phyloP scores from a whole-genome alignment of 2,797 vertebrate genomes.

The Tadarida brasiliensis region DNA sequence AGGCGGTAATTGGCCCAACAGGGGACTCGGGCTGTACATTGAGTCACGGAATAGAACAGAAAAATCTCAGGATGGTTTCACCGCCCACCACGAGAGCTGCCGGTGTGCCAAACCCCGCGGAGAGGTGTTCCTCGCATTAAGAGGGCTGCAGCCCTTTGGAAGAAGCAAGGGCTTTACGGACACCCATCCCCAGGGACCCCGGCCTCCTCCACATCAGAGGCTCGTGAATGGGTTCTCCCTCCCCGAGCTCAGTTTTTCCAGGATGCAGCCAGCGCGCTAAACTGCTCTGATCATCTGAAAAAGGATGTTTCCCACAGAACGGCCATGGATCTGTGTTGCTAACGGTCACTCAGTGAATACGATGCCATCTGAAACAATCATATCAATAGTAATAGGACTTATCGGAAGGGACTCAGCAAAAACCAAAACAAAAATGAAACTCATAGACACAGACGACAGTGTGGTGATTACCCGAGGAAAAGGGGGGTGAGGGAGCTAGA shows the following conservation, averaged over 20 bases:
- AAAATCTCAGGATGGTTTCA: constrained; percentile 26
- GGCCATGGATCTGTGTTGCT: neutral
- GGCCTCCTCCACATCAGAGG: constrained; percentile 61
- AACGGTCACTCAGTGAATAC: neutral
- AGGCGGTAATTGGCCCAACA: constrained; percentile 75
- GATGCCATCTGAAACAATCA: neutral
- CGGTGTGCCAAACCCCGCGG: neutral
- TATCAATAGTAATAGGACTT: neutral
- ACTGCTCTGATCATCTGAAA: constrained; percentile 1
- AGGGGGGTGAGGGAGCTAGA: neutral
- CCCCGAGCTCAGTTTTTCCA: constrained; percentile 32
- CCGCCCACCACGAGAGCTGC: constrained; percentile 15
- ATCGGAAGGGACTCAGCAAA: neutral
- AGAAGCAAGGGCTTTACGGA: neutral
- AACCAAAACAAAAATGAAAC: neutral
- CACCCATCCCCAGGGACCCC: neutral
- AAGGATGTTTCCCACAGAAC: neutral
- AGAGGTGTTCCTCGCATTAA: neutral
- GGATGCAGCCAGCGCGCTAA: neutral
- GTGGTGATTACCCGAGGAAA: neutral
- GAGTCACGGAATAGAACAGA: constrained; percentile 49
- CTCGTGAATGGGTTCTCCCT: constrained; percentile 53
- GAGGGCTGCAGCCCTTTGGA: neutral
- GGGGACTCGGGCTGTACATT: constrained; percentile 45
- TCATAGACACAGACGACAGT: neutral